Base-by-base conservation (phyloP, 2,113 vertebrate genomes). In the Trematocara nigrifrons region DNA sequence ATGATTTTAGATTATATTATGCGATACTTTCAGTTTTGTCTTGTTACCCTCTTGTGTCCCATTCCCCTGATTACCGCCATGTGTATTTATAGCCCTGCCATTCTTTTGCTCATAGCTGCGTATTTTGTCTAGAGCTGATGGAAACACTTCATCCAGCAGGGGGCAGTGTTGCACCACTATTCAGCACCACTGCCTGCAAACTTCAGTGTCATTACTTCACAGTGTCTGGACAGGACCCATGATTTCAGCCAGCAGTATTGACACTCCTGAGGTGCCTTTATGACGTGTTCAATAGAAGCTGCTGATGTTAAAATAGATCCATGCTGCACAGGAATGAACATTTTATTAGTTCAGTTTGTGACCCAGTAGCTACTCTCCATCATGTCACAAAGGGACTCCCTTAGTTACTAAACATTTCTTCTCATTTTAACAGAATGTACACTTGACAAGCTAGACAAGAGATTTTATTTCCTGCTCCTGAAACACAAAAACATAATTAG, bases 111-210 rank as follows among this genome's bases (percentile, higher is more conserved):
- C 35, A 40, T 4, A 69, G 61, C 35, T 20, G 11, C 6, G 2
- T 22, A 69, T 42, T 42, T 22, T 64, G 33, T 38, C 18, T 64
- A 20, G 69, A 49, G 15, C 22, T 7, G 15, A 49, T 47, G 15
- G 22, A 47, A 47, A 29, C 22, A 11, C 4, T 69, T 15, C 11
- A 10, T 86, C 89, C 94, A 88, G 78, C 54, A 92, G 93, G 87
- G 74, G 91, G 59, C 89, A 87, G 80, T 84, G 81, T 79, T 79
- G 89, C 7, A 53, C 20, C 77, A 83, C 38, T 45, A 15, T 76
- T 79, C 7, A 56, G 8, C 38, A 49, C 22, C 18, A 18, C 33
- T 11, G 59, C 31, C 26, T 31, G 76, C 20, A 80, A 10, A 56
- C 12, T 29, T 11, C 47, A 10, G 51, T 22, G 31, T 77, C 49